Conservation (phyloP, 2,113 vertebrate species). For the Melanocharis versteri region DNA sequence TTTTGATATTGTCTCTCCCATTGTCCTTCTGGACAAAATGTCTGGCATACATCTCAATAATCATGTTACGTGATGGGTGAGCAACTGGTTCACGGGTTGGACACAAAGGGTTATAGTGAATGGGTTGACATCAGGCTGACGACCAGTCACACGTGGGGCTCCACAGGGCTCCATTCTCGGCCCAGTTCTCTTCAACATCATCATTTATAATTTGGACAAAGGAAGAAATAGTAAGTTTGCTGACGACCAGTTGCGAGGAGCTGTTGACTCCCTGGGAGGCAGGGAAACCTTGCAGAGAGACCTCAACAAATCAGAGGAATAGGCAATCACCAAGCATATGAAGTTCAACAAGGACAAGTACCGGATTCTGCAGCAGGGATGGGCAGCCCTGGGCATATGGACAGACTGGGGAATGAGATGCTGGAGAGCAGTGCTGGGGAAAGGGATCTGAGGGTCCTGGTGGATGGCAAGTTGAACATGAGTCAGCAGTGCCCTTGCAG, state of each 20-base stretch:
- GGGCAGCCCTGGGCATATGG: rapidly evolving
- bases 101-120: neutral
- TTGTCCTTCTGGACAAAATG: neutral
- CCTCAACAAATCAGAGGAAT: neutral
- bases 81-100: rapidly evolving
- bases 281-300: neutral
- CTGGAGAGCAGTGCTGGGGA: rapidly evolving
- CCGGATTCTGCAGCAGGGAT: neutral
- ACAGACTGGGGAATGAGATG: neutral
- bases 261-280: rapidly evolving
- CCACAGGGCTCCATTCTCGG: neutral
- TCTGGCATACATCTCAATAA: neutral
- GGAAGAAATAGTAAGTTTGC: neutral
- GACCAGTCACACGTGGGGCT: neutral
- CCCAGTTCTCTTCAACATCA: rapidly evolving
- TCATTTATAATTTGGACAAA: neutral
- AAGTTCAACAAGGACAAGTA: neutral
- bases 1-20: neutral
- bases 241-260: neutral
- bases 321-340: neutral
- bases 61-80: rapidly evolving
- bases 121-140: too few relatives aligned
- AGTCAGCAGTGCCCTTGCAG: neutral
- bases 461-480: rapidly evolving
- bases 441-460: neutral